Percentiles rank a stretch among this genome's conserved stretches.
Conservation (phyloP, 2,888 invertebrate genomes). For the Blastobasis lacticolella region DNA sequence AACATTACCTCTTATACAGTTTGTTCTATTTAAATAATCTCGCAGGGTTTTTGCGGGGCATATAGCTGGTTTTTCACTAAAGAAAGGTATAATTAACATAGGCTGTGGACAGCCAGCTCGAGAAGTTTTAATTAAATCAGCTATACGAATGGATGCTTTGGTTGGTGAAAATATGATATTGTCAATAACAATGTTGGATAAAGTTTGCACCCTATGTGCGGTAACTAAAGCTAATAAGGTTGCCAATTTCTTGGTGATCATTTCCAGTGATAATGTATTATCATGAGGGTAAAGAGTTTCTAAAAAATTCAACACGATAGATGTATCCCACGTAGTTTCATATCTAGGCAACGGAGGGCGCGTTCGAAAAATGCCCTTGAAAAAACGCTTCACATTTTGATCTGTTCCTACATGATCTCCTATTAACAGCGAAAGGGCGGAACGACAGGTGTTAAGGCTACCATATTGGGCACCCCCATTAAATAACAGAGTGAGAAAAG, state of each 20-base stretch:
- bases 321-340: constrained; percentile 6
- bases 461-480: not conserved
- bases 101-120: not conserved
- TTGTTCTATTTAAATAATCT: not conserved
- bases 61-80: not conserved
- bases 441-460: not conserved
- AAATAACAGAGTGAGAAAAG: not conserved
- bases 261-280: constrained; percentile 3
- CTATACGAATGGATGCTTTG: not conserved
- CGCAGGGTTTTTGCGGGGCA: not conserved
- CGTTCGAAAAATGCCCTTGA: not conserved
- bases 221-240: constrained; percentile 3
- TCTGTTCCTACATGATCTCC: not conserved
- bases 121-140: not conserved
- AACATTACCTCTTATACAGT: not conserved
- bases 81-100: not conserved
- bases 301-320: constrained; percentile 2
- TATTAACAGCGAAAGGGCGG: not conserved
- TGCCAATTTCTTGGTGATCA: not conserved
- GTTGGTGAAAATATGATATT: too few species aligned
- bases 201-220: too few species aligned
- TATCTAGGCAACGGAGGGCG: constrained; percentile 2
- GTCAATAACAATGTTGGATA: constrained; percentile 1
- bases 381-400: not conserved
- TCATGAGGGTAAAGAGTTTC: too few species aligned